Evolutionary conservation across 2,888 invertebrate species (phyloP), one percentile per base, ranked within the genome.

Genomic region (Ormia ochracea): DNA sequence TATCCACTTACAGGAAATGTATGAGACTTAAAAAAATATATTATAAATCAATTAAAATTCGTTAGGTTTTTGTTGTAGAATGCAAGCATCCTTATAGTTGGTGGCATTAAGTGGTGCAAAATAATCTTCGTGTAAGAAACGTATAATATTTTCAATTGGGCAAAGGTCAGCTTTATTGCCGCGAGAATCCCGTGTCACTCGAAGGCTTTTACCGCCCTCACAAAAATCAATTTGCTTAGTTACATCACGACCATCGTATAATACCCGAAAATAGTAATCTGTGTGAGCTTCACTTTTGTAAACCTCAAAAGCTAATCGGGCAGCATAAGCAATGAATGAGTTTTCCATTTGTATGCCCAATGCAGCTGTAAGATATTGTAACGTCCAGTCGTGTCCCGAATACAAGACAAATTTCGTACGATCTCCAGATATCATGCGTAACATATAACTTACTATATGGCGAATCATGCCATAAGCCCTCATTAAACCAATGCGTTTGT

Each of bases 331-430:
- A 52, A 97, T 94, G 81, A 94, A 92, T 12, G 94, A 92, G 33
- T 85, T 85, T 2, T 88, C 88, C 0, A 87, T 87, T 28, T 82
- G 83, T 82, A 93, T 91, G 0, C 97, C 97, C 56, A 98, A 87
- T 0, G 96, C 95, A 2, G 94, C 91, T 1, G 95, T 93, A 38
- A 98, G 89, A 82, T 96, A 95, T 85, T 96, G 95, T 38, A 98
- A 86, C 0, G 98, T 98, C 85, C 95, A 94, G 88, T 98, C 98
- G 85, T 98, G 98, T 0, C 97, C 98, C 0, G 98, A 97, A 87
- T 95, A 96, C 0, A 96, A 85, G 0, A 95, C 93, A 72, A 96
- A 92, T 84, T 94, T 94, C 0, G 94, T 94, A 75, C 92, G 93
- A 75, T 92, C 93, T 56, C 94, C 94, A 0, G 94, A 94, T 82